Base-by-base conservation (phyloP, 2,113 vertebrate genomes). In the Gopherus flavomarginatus region DNA sequence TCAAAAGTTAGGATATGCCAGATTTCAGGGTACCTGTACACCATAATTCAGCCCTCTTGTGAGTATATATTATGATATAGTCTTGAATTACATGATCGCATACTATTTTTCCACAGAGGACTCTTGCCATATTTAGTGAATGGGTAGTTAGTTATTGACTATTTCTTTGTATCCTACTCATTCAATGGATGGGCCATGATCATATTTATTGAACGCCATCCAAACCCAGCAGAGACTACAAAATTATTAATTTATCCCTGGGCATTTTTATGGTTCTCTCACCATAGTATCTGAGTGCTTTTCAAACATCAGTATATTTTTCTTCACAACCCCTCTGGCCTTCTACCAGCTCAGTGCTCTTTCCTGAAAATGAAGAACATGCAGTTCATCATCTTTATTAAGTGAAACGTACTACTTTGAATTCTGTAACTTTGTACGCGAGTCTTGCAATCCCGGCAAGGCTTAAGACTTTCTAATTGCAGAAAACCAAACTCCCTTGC, bases 321-420 rank as follows among this genome's bases (percentile, higher is more conserved):
- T 78, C 24, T 24, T 57, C 69, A 87, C 81, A 6, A 1, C 5
- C 11, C 3, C 7, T 1, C 78, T 89, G 81, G 81, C 54, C 52
- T 47, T 17, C 16, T 3, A 1, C 57, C 7, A 35, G 44, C 14
- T 77, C n/a, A 2, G 47, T 4, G 83, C 26, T 22, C 1, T 82
- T 52, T 57, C 53, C 59, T 50, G 50, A 50, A 94, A 75, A 29
- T 65, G 12, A 78, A 78, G 12, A 24, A 6, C 44, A 4, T 29
- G 2, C 42, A 0, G 0, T 85, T 14, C 4, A 2, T 88, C 2
- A 0, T 47, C 31, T 90, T 35, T 82, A 5, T 69, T 62, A 49
- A n/a, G 4, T 1, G 16, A 77, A 62, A 13, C 6, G 4, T 21
- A 65, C 10, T 8, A 42, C 19, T 92, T 35, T 53, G 4, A 27